Percentiles rank a stretch among this genome's conserved stretches.
phyloP scores from a whole-genome alignment of 2,113 vertebrate genomes.

The Benitochromis conjunctus region DNA sequence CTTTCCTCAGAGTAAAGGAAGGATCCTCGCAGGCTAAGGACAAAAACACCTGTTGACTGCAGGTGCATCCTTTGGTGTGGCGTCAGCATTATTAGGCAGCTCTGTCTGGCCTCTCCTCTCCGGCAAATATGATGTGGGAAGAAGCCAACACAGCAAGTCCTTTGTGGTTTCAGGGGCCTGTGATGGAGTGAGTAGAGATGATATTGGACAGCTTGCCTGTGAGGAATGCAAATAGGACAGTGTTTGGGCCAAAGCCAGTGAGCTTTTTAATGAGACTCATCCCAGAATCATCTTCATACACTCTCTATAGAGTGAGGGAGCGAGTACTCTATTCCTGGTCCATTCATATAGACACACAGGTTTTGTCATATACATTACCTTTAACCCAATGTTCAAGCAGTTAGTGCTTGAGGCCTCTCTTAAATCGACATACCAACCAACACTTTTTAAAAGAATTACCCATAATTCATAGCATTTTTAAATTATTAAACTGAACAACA shows the following conservation, averaged over 20 bases:
- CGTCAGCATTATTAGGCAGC: conserved; percentile 46
- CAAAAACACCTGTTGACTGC: conserved; percentile 63
- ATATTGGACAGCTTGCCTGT: conserved; percentile 57
- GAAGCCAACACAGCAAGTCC: conserved; percentile 56
- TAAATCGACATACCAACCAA: not conserved
- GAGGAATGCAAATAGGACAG: conserved; percentile 62
- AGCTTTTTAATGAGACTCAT: conserved; percentile 24
- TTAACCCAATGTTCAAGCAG: not conserved
- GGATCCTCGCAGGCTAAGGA: not conserved
- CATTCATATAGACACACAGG: not conserved
- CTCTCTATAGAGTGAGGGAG: not conserved
- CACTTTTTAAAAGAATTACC: not conserved
- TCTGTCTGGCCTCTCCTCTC: conserved; percentile 26
- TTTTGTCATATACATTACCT: not conserved
- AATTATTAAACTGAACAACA: not conserved
- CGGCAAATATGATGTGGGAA: conserved; percentile 22
- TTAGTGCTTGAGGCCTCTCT: not conserved
- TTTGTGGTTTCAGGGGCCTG: conserved; percentile 60
- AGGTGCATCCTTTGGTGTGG: conserved; percentile 54
- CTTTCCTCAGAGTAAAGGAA: not conserved
- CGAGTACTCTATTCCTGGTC: not conserved
- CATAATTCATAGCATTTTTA: not conserved
- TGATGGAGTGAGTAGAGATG: conserved; percentile 54
- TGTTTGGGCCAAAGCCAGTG: conserved; percentile 32
- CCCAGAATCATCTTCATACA: conserved; percentile 4